Conservation (phyloP, 2,888 invertebrate species). For the Drosophila neotestacea region DNA sequence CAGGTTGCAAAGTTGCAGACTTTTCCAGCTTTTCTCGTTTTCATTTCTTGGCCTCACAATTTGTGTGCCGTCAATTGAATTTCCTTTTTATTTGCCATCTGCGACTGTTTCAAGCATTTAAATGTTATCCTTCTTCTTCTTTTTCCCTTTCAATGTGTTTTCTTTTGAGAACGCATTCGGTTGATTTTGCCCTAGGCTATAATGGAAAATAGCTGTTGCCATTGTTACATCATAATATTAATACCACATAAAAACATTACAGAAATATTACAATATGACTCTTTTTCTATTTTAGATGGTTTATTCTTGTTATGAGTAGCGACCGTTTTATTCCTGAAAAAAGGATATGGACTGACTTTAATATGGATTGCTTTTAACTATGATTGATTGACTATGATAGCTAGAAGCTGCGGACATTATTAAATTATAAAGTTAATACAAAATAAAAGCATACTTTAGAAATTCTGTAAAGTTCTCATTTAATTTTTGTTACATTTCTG, state of each 20-base stretch:
- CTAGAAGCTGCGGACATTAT: no score
- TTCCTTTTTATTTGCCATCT: slow-evolving; percentile 49
- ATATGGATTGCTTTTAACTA: no score
- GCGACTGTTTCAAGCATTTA: slow-evolving; percentile 39
- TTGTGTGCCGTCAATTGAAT: slow-evolving; percentile 51
- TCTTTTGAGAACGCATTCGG: background rate
- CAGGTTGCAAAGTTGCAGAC: slow-evolving; percentile 27
- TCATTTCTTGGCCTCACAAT: slow-evolving; percentile 16
- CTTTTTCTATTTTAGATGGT: no score
- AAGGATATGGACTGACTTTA: no score
- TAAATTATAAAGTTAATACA: no score
- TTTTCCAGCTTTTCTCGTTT: slow-evolving; percentile 7
- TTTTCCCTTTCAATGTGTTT: slow-evolving; percentile 27
- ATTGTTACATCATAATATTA: background rate
- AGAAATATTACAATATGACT: background rate
- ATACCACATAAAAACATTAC: background rate
- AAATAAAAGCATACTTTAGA: background rate
- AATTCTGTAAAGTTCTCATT: background rate
- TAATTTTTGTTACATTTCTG: background rate
- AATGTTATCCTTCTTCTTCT: slow-evolving; percentile 2
- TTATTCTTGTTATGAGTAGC: no score
- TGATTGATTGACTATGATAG: no score
- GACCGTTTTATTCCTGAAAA: no score
- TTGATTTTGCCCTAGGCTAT: background rate
- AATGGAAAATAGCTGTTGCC: background rate